These are phyloP conservation scores for Gymnosoma rotundatum DNA, from an alignment of 2,888 invertebrate species.

Conservation along the genomic window DNA sequence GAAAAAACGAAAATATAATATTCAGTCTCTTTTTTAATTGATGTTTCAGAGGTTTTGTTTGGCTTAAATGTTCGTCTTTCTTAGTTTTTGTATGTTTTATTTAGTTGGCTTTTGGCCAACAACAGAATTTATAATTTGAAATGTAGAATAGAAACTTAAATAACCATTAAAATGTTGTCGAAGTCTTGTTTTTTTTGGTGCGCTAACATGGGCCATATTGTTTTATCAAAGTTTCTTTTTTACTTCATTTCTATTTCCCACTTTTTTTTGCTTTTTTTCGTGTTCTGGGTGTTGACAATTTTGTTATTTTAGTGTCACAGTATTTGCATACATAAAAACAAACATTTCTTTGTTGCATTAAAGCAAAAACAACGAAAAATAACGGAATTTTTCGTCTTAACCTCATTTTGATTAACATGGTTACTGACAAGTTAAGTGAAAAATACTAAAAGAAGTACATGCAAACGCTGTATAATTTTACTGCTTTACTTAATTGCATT, in stretches of 20 bases:
- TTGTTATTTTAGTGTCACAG: conserved; percentile 54
- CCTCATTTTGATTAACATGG: not conserved
- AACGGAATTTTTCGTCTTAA: conserved; percentile 42
- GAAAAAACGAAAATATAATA: conserved; percentile 4
- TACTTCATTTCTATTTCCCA: conserved; percentile 28
- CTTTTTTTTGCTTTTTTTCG: not conserved
- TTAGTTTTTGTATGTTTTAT: conserved; percentile 7
- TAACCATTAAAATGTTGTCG: conserved; percentile 62
- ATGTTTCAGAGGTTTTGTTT: not conserved
- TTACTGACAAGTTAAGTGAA: too few relatives aligned
- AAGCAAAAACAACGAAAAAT: not conserved
- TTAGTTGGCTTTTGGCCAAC: conserved; percentile 56
- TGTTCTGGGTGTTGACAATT: conserved; percentile 61
- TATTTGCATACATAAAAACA: conserved; percentile 56
- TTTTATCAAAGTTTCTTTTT: conserved; percentile 42
- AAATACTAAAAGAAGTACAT: too few relatives aligned
- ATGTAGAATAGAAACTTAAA: conserved; percentile 61
- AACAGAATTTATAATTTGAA: conserved; percentile 51
- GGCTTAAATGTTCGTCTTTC: too few relatives aligned
- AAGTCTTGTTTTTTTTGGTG: conserved; percentile 11
- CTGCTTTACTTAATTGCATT: too few relatives aligned
- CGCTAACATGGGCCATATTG: conserved; percentile 61
- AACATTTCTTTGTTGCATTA: conserved; percentile 1
- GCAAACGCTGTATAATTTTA: too few relatives aligned
- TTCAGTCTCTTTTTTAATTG: not conserved